Evolutionary conservation across 1,140 invertebrate genomes (phyloP).

Genomic region (Diachasma alloeum): DNA sequence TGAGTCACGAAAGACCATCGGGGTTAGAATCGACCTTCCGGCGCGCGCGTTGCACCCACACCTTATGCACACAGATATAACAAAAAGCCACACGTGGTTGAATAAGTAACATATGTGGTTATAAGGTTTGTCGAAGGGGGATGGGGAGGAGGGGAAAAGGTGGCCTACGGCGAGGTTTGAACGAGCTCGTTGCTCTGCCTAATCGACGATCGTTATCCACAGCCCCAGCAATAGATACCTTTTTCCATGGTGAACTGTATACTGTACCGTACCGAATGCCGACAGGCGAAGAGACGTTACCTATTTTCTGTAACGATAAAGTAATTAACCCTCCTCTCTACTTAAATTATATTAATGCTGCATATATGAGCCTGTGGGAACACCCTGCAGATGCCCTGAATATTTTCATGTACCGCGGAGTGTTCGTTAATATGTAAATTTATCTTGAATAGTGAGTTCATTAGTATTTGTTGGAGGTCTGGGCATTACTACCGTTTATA

Average conservation of each 20-base stretch:
- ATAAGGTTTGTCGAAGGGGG: background rate
- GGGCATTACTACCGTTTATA: too few relatives aligned
- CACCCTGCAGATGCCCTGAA: background rate
- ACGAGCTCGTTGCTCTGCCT: conserved; percentile 30
- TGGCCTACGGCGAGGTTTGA: conserved; percentile 19
- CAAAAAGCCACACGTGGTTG: conserved; percentile 15
- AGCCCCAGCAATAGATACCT: conserved; percentile 14
- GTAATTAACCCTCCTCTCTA: conserved; percentile 18
- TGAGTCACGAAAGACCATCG: conserved; percentile 33
- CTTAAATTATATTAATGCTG: background rate
- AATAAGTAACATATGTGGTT: background rate
- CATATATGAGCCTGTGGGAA: conserved; percentile 19
- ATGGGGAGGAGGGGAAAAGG: background rate
- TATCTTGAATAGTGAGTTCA: background rate
- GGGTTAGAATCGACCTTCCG: conserved; percentile 32
- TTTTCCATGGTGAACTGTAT: background rate
- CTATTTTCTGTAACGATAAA: conserved; percentile 5
- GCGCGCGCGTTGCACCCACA: background rate
- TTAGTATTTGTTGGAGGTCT: background rate
- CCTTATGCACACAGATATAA: conserved; percentile 10
- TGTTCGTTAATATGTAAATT: conserved; percentile 8
- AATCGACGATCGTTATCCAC: conserved; percentile 31
- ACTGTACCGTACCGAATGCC: too few relatives aligned
- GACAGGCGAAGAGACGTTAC: background rate
- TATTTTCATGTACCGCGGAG: conserved; percentile 5